Evolutionary conservation across 2,113 vertebrate species (phyloP), one percentile per base, ranked within the genome.

Genomic region (Oreocharis arfaki): DNA sequence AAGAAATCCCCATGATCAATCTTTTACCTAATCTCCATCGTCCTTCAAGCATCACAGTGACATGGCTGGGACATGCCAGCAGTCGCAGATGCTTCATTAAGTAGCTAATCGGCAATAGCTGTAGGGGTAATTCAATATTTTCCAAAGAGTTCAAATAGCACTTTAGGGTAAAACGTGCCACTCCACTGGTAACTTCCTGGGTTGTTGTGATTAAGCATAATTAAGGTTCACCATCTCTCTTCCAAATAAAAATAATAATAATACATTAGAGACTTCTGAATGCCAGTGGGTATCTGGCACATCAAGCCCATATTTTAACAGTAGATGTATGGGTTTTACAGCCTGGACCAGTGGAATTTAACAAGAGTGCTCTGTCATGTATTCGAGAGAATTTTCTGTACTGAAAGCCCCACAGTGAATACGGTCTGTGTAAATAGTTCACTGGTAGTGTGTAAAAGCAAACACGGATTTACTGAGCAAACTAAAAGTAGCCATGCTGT

Each of bases 21-120:
- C 75, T 86, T 83, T 84, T 47, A 74, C 65, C 73, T 96, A 85
- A 94, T 92, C 75, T 89, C 55, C 84, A 39, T 64, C 12, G 21
- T 91, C 75, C 71, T 97, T 96, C 84, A 95, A 87, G 61, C 75
- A 71, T 91, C 76, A 75, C 77, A 79, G 93, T 79, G 93, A 93
- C 74, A 91, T 64, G 82, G 71, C 61, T 83, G 91, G 64, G 76
- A 94, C 80, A 92, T 82, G 37, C 78, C 85, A 96, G 84, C 64
- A 92, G 35, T 57, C 3, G 0, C 79, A 86, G 86, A 70, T 97
- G 81, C 90, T 87, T 97, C 95, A 75, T 91, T 87, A 94, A 93
- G 53, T 93, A 55, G 49, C 88, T 94, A 96, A 90, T 93, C 6
- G 4, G 91, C 87, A 93, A 64, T 76, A 89, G 63, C 95, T 68